These are phyloP conservation scores for Geotrupes spiniger DNA, from an alignment of 2,888 invertebrate genomes.

Conservation along the genomic window DNA sequence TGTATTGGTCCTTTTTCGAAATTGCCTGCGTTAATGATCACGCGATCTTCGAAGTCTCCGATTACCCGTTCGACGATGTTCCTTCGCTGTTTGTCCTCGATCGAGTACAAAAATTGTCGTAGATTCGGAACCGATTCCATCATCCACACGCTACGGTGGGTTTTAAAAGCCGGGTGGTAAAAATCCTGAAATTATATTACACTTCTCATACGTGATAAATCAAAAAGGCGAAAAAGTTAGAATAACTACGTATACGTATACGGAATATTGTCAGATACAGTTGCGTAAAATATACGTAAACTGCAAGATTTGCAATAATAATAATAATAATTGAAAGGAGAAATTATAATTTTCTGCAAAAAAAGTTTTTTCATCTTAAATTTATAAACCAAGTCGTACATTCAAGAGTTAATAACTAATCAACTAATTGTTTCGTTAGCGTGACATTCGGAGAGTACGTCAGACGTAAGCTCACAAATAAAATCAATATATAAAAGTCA, in stretches of 20 bases:
- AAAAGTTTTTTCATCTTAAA: too few relatives aligned
- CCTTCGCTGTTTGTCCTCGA: conserved; percentile 61
- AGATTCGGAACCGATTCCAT: conserved; percentile 67
- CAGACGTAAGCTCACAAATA: too few relatives aligned
- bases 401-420: too few relatives aligned
- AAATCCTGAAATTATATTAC: conserved; percentile 61
- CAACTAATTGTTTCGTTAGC: too few relatives aligned
- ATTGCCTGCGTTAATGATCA: conserved; percentile 57
- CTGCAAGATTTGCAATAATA: too few relatives aligned
- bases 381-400: too few relatives aligned
- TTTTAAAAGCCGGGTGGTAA: conserved; percentile 66
- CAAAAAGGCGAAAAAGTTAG: background rate
- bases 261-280: background rate
- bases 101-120: conserved; percentile 65
- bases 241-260: background rate
- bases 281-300: background rate
- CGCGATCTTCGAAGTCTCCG: conserved; percentile 61
- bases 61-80: conserved; percentile 63
- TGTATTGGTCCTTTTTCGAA: conserved; percentile 76
- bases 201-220: too few relatives aligned
- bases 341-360: too few relatives aligned
- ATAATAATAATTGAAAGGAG: too few relatives aligned
- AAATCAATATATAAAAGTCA: too few relatives aligned
- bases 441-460: too few relatives aligned
- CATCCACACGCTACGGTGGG: conserved; percentile 73